Conservation (phyloP, 2,113 vertebrate genomes). For the Eurypyga helias region DNA sequence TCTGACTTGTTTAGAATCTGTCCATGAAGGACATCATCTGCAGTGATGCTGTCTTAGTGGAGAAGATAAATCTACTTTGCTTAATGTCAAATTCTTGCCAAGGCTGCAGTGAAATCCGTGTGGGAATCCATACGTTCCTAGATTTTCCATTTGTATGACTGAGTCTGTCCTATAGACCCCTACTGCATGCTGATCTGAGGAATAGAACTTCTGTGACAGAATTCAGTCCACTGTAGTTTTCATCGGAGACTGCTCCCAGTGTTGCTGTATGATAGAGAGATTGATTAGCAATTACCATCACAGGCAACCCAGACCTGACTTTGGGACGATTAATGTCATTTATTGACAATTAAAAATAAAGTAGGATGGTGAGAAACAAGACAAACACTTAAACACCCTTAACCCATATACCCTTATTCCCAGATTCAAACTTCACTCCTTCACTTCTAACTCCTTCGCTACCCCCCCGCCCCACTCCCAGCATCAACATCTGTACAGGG, state of each 20-base stretch:
- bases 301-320: background rate
- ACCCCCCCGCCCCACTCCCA: no score
- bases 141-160: background rate
- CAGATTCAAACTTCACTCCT: background rate
- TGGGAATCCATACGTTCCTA: background rate
- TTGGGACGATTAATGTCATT: background rate
- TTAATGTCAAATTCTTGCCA: background rate
- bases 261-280: background rate
- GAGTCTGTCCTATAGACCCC: background rate
- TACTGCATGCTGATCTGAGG: background rate
- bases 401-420: background rate
- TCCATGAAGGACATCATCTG: background rate
- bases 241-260: background rate
- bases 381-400: background rate
- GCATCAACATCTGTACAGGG: background rate
- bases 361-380: background rate
- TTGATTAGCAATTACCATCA: background rate
- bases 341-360: background rate
- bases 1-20: background rate
- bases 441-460: background rate
- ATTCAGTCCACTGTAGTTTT: background rate
- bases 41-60: background rate
- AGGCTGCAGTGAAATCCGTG: background rate
- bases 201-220: background rate
- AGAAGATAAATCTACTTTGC: background rate